These are phyloP conservation scores for Abramis brama DNA, from an alignment of 2,113 vertebrate species.

Conservation along the genomic window DNA sequence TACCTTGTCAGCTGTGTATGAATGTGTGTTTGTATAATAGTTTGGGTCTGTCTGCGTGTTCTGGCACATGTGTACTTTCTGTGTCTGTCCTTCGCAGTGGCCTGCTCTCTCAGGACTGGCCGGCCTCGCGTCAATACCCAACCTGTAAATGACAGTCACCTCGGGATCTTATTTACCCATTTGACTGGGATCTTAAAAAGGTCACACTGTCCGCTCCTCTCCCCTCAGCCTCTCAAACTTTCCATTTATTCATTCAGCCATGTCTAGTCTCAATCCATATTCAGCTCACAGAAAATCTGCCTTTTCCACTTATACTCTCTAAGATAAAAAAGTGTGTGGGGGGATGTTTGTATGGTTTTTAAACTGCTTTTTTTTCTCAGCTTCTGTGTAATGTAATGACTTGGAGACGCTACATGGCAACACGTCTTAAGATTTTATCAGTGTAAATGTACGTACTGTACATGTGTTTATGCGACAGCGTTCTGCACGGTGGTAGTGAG, in stretches of 20 bases:
- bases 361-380: constrained; percentile 27
- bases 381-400: background rate
- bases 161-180: constrained; percentile 78
- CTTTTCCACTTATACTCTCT: constrained; percentile 1
- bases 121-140: constrained; percentile 73
- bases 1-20: constrained; percentile 16
- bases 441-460: background rate
- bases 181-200: constrained; percentile 79
- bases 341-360: background rate
- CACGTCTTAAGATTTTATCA: background rate
- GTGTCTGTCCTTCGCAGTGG: constrained; percentile 44
- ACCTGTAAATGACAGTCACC: constrained; percentile 82
- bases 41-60: constrained; percentile 26
- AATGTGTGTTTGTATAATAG: constrained; percentile 30
- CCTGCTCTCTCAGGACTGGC: constrained; percentile 62
- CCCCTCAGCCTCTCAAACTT: constrained; percentile 50
- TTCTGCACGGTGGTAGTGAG: background rate
- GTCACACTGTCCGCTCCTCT: constrained; percentile 65
- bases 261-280: constrained; percentile 34
- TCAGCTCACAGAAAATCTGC: constrained; percentile 41
- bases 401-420: background rate
- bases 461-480: background rate
- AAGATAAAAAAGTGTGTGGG: background rate
- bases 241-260: constrained; percentile 55
- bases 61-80: constrained; percentile 26